Evolutionary conservation across 1,140 invertebrate genomes (phyloP).

Genomic region (Drosophila insularis): DNA sequence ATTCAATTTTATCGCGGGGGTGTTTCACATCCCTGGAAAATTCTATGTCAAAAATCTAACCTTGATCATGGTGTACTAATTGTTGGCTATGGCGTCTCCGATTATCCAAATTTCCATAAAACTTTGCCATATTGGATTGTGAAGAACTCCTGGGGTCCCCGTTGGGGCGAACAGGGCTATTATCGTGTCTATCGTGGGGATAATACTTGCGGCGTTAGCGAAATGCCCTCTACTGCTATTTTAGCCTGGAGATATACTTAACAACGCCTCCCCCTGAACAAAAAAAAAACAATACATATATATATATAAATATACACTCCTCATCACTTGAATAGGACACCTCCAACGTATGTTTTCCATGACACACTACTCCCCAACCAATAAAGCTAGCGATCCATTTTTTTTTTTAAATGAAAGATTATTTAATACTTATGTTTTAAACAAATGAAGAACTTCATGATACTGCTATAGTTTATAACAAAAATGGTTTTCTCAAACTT

Average conservation of each 20-base stretch:
- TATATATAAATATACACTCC: constrained; percentile 37
- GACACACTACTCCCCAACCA: too few species aligned
- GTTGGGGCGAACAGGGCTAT: constrained; percentile 94
- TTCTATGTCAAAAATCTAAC: constrained; percentile 85
- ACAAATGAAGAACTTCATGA: too few species aligned
- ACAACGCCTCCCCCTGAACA: not conserved
- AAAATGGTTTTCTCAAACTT: too few species aligned
- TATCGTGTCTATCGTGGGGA: constrained; percentile 97
- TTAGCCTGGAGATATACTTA: constrained; percentile 66
- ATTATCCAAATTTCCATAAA: constrained; percentile 91
- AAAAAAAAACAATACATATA: constrained; percentile 18
- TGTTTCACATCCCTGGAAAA: constrained; percentile 97
- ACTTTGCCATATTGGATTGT: constrained; percentile 95
- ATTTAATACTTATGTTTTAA: too few species aligned
- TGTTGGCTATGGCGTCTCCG: constrained; percentile 94
- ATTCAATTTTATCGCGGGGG: constrained; percentile 99
- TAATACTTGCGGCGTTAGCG: constrained; percentile 96
- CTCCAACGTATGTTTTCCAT: too few species aligned
- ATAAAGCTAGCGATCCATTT: too few species aligned
- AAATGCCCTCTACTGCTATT: constrained; percentile 94
- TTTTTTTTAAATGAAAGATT: too few species aligned
- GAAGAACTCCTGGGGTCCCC: constrained; percentile 95
- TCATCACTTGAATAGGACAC: too few species aligned
- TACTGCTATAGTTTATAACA: too few species aligned
- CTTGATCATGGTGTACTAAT: constrained; percentile 97